These are phyloP conservation scores for Mellivora capensis DNA, from an alignment of 2,113 vertebrate genomes.

Conservation along the genomic window DNA sequence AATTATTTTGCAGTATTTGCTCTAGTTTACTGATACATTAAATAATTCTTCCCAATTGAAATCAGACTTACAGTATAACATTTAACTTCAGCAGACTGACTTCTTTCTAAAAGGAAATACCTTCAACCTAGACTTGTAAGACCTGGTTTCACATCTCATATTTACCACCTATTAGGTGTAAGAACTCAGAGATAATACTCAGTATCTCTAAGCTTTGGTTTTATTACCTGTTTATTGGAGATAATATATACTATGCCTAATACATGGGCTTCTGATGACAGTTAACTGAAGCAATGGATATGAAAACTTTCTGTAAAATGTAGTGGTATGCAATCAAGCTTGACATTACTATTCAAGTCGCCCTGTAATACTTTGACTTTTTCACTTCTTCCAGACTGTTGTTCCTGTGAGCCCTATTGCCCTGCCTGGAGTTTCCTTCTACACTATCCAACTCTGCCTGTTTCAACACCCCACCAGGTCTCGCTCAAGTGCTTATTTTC, in stretches of 20 bases:
- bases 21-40: neutral
- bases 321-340: neutral
- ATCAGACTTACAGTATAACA: neutral
- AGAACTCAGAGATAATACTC: neutral
- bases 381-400: neutral
- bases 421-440: neutral
- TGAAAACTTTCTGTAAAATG: neutral
- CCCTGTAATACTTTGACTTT: neutral
- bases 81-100: neutral
- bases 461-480: neutral
- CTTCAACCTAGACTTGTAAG: neutral
- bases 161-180: neutral
- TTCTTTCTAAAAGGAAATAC: neutral
- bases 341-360: neutral
- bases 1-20: constrained; percentile 15
- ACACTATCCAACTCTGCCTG: neutral
- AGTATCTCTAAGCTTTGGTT: neutral
- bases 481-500: neutral
- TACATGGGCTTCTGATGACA: neutral
- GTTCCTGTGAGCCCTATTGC: neutral
- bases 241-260: neutral
- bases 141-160: neutral
- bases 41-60: neutral
- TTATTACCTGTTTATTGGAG: neutral
- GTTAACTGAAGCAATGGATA: neutral